Evolutionary conservation across 2,113 vertebrate genomes (phyloP).

Genomic region (Pelmatolapia mariae): DNA sequence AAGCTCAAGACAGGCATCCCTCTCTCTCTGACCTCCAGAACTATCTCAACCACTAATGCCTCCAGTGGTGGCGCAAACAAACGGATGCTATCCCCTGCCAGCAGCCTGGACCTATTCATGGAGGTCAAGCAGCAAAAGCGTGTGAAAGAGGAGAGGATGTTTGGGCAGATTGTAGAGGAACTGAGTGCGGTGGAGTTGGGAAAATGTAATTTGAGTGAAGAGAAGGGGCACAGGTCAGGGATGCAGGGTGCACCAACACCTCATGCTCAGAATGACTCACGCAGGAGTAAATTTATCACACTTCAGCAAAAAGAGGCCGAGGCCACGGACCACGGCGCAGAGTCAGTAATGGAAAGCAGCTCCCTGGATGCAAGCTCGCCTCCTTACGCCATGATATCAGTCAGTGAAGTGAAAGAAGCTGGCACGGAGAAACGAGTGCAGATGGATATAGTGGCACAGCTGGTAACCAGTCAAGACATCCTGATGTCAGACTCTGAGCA

Average conservation of each 20-base stretch:
- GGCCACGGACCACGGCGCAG: too few species aligned
- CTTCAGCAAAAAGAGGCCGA: too few species aligned
- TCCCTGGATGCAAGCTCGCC: slow-evolving; percentile 77
- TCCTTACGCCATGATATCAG: slow-evolving; percentile 68
- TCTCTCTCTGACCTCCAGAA: slow-evolving; percentile 87
- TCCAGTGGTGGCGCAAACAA: slow-evolving; percentile 86
- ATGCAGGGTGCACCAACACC: slow-evolving; percentile 30
- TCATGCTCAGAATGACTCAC: slow-evolving; percentile 25
- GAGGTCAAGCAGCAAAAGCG: slow-evolving; percentile 97
- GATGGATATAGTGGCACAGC: slow-evolving; percentile 76
- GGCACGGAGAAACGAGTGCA: slow-evolving; percentile 70
- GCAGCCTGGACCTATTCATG: slow-evolving; percentile 93
- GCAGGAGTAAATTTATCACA: slow-evolving; percentile 35
- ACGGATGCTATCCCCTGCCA: slow-evolving; percentile 94
- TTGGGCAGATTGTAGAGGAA: slow-evolving; percentile 95
- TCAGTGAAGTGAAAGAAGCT: slow-evolving; percentile 66
- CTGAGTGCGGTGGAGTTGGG: slow-evolving; percentile 92
- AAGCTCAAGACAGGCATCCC: slow-evolving; percentile 89
- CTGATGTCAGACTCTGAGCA: slow-evolving; percentile 78
- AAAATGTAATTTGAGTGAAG: slow-evolving; percentile 83
- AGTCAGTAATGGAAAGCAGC: slow-evolving; percentile 73
- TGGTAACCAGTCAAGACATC: slow-evolving; percentile 68
- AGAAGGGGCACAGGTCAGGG: slow-evolving; percentile 75
- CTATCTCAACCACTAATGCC: slow-evolving; percentile 81
- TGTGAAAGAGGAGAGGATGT: slow-evolving; percentile 97